Base-by-base conservation (phyloP, 2,113 vertebrate genomes). In the Pteronura brasiliensis region DNA sequence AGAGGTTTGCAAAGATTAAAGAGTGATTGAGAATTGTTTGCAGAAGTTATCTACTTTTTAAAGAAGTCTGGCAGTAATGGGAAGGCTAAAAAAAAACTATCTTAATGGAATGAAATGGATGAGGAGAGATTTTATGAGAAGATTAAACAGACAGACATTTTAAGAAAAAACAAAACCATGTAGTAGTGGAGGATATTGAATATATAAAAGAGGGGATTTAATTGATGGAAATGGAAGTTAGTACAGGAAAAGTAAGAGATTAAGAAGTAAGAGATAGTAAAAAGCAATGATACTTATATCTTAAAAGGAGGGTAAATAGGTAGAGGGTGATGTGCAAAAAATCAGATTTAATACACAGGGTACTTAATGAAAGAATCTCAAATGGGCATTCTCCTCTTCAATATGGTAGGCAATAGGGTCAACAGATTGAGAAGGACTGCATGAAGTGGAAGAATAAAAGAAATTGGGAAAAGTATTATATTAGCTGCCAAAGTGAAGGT, bases 1-100 rank as follows among this genome's bases (percentile, higher is more conserved):
- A 86, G 55, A 88, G 82, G 23, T 96, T 44, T 98, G 7, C n/a
- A 47, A 83, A 67, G n/a, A 77, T 57, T 71, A 87, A 91, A 77
- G 61, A 63, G 25, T 63, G 49, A 92, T 3, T 76, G 34, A 88
- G 49, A 89, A 79, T 1, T 39, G 23, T 15, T 39, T 39, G 13
- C 29, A 83, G 59, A 92, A 79, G 23, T 44, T 83, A 36, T 3
- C 29, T 80, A 34, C 7, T 93, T 49, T 87, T 81, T 57, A n/a
- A 61, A 95, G 74, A 87, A 81, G 15, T 65, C n/a, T 92, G 39
- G 6, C 39, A 71, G 12, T 44, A 79, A 72, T 63, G 13, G 44
- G 25, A 74, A 69, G 12, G 44, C 42, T 76, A 77, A 91, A 81
- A 69, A 79, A 27, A 34, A 11, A 94, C 13, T 86, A 42, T 65